Base-by-base conservation (phyloP, 2,888 invertebrate species). In the Nesidiocoris tenuis region DNA sequence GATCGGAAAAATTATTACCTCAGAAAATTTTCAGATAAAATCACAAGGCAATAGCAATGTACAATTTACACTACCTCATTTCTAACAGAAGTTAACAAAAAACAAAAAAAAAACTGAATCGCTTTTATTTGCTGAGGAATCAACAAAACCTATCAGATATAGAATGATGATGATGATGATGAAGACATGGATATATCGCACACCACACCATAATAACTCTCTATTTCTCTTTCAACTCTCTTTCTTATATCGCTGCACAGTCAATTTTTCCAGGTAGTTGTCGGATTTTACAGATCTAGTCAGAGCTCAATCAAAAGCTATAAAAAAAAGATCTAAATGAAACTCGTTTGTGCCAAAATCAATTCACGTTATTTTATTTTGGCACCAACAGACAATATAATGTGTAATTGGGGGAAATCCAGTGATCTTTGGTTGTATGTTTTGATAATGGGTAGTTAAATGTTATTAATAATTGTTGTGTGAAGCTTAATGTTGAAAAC, bases 11-110 rank as follows among this genome's bases (percentile, higher is more conserved):
- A 56, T 54, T n/a, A 77, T 75, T 77, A 77, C 77, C 77, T 77
- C 77, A 67, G 68, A 77, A 71, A 72, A 61, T 63, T 61, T 77
- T 75, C 70, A 56, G 61, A 77, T 70, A 70, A 39, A 77, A 77
- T 71, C 71, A 76, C 54, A 65, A 74, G 57, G 65, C 74, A 78
- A 78, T 78, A 78, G 78, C 56, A 67, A 71, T 77, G 78, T 78
- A 78, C 78, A 78, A 78, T 77, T 77, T 65, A 56, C 74, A 76
- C 78, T 78, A 78, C 78, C 78, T 78, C 78, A 78, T 75, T 56
- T 63, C 75, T 67, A 65, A 78, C 67, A 78, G 63, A 74, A n/a
- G n/a, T n/a, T n/a, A n/a, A 39, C 16, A 68, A 39, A 55, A 21
- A 67, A 72, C 39, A 16, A 57, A 65, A 19, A 59, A n/a, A 39